Evolutionary conservation across 2,113 vertebrate genomes (phyloP).

Genomic region (Falcunculus frontatus): DNA sequence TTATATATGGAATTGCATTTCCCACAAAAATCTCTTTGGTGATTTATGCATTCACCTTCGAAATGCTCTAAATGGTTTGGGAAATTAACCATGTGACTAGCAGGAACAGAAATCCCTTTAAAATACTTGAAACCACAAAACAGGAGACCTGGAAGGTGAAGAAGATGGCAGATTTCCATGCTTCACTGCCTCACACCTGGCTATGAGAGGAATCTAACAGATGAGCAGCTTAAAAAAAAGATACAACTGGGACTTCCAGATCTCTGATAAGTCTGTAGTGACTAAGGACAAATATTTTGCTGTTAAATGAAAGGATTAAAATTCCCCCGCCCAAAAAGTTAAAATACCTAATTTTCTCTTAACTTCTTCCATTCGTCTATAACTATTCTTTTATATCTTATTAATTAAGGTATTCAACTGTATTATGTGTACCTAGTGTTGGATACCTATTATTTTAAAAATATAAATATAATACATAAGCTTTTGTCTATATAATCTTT

Average conservation of each 20-base stretch:
- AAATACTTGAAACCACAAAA: not conserved
- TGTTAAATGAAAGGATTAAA: not conserved
- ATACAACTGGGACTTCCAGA: not conserved
- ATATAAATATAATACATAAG: not conserved
- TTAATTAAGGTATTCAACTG: not conserved
- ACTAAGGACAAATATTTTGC: not conserved
- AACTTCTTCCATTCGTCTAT: not conserved
- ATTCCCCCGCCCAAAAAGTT: not conserved
- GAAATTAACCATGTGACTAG: constrained; percentile 15
- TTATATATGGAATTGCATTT: not conserved
- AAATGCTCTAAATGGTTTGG: not conserved
- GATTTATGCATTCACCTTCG: not conserved
- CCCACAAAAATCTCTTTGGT: not conserved
- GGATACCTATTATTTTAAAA: not conserved
- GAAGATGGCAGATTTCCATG: not conserved
- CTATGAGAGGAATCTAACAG: not conserved
- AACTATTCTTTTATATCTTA: not conserved
- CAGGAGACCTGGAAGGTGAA: not conserved
- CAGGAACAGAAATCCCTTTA: not conserved
- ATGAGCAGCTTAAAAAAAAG: not conserved
- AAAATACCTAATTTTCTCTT: not conserved
- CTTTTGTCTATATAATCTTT: not conserved
- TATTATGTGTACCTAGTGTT: not conserved
- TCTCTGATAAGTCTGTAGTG: not conserved
- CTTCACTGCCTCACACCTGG: constrained; percentile 27